Evolutionary conservation across 2,797 vertebrate species (phyloP), one percentile per base, ranked within the genome.

Genomic region (Pipistrellus pipistrellus): DNA sequence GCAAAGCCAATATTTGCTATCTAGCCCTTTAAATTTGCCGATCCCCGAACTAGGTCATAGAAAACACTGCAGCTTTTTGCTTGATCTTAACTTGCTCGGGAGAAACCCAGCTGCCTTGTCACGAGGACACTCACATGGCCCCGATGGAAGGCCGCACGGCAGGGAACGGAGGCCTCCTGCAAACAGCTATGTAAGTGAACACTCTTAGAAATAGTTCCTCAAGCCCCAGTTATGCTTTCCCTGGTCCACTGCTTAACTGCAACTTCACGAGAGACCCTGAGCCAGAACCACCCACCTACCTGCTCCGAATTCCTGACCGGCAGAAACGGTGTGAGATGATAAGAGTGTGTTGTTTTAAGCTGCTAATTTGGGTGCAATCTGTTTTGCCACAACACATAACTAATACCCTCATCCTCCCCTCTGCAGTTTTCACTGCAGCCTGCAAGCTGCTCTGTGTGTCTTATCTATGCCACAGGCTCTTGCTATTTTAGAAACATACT

Each of bases 21-120:
- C 64, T 15, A 59, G 48, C 48, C n/a, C 86, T 94, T 92, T 87
- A 69, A 89, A 46, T 82, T 59, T 83, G 55, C 66, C 55, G 73
- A 18, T 66, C 75, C 30, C 46, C 51, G 46, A 89, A 78, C 85
- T 92, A 84, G 88, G 84, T 91, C 84, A 77, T 71, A 87, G 75
- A 86, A 92, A 68, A 76, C 41, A 69, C 48, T 55, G 32, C 62
- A 78, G 85, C 41, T 51, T 94, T 94, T 78, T 90, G 48, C 76
- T 41, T 92, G 71, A 71, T 86, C 27, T 83, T 89, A 94, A 62
- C 64, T 78, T 75, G 44, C 96, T 90, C 13, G 90, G 41, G 87
- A 85, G 41, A 81, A 94, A 69, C 41, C 64, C 92, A 95, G 86
- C 86, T 88, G 68, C 78, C 72, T 76, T 59, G 68, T 88, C 53